Conservation (phyloP, 2,113 vertebrate species). For the Apodemus speciosus region DNA sequence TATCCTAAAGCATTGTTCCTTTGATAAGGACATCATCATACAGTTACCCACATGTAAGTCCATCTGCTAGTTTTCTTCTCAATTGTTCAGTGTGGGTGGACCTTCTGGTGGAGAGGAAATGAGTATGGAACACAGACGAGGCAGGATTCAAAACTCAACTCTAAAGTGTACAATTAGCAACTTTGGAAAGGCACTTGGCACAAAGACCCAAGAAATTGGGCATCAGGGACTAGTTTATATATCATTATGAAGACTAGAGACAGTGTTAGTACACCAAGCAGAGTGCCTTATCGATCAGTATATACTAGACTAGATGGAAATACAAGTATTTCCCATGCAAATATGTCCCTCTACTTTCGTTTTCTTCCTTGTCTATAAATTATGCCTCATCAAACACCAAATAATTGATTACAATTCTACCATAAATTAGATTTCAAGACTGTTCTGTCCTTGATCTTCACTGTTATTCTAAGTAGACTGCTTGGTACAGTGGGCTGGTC, state of each 20-base stretch:
- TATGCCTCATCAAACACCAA: neutral
- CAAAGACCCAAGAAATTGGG: neutral
- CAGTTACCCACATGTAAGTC: neutral
- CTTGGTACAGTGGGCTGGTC: neutral
- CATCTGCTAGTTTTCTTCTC: slow-evolving; percentile 40
- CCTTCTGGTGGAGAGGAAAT: neutral
- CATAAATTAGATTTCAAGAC: neutral
- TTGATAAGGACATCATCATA: neutral
- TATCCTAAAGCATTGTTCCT: neutral
- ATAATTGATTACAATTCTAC: neutral
- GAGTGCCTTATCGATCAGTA: neutral
- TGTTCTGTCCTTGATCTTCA: neutral
- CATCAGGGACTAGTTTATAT: neutral
- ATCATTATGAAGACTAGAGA: neutral
- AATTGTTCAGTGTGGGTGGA: neutral
- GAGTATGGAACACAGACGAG: neutral
- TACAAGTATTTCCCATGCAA: neutral
- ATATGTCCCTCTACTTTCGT: neutral
- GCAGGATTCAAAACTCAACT: neutral
- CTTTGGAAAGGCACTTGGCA: neutral
- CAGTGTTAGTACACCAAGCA: neutral
- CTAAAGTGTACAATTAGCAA: neutral
- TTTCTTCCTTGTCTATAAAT: neutral
- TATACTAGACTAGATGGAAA: neutral
- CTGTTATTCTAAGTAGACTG: slow-evolving; percentile 16